Evolutionary conservation across 2,113 vertebrate species (phyloP), one percentile per base, ranked within the genome.

Genomic region (Tamias sibiricus): DNA sequence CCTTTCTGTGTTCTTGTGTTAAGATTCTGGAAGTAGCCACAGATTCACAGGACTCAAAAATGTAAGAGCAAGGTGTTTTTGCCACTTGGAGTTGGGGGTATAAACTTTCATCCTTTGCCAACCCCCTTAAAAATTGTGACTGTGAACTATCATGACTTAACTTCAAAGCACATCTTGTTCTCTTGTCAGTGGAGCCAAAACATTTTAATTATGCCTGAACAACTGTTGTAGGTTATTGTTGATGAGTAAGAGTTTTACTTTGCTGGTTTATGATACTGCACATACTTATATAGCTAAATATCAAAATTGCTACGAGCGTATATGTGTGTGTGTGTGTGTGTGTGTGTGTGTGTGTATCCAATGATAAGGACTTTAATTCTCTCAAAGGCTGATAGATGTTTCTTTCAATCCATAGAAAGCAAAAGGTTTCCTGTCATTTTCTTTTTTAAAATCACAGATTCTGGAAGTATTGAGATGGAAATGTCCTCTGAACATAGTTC

Each of bases 91-190:
- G 42, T 35, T 90, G 59, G 17, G 57, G 37, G 9, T 57, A n/a
- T 85, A 84, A 76, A 87, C 54, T 82, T 95, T 88, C 40, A 87
- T 94, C 85, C 11, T 86, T 87, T 95, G 90, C 97, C 90, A 95
- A 0, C 30, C 40, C 42, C 14, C 24, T 88, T 90, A 79, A 76
- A 95, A 84, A 57, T 10, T 47, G 32, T 77, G 83, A 80, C 76
- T 90, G 35, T 93, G 77, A 95, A 68, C 64, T 83, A 11, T 69
- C 57, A 10, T 42, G 90, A 85, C 74, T 96, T 93, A 71, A 82
- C 86, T 92, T 93, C 72, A 77, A 94, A 96, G 91, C 79, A 66
- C 62, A 93, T 37, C 68, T 49, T 94, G 52, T 91, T 93, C 44
- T 94, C 85, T 87, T 64, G 72, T 77, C n/a, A 49, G 42, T 24